phyloP scores from a whole-genome alignment of 1,140 invertebrate species.

The Rhopalosiphum maidis region DNA sequence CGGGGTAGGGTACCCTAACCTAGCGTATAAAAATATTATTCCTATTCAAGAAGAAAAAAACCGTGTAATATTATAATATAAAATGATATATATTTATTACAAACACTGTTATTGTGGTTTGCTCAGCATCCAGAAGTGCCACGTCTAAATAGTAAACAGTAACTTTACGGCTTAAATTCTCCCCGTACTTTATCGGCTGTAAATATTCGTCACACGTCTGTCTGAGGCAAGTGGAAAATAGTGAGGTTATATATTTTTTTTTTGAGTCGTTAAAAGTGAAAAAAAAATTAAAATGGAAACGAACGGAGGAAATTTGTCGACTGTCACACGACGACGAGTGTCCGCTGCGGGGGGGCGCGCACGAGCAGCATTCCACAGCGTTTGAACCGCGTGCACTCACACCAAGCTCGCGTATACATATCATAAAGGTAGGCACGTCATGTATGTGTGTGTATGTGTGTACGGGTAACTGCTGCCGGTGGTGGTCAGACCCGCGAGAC shows the following conservation, averaged over 20 bases:
- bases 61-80: neutral
- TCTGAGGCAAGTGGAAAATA: neutral
- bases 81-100: neutral
- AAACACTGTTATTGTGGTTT: neutral
- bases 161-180: neutral
- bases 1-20: too few species aligned
- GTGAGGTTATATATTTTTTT: neutral
- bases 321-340: slow-evolving; percentile 40
- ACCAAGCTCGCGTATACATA: neutral
- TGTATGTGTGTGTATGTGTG: neutral
- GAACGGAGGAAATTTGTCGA: slow-evolving; percentile 47
- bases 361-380: slow-evolving; percentile 39
- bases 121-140: neutral
- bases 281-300: slow-evolving; percentile 6
- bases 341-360: slow-evolving; percentile 37
- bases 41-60: neutral
- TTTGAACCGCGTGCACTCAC: neutral
- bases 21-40: neutral
- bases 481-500: slow-evolving; percentile 1
- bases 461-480: neutral
- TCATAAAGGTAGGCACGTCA: neutral
- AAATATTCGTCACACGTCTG: slow-evolving; percentile 1
- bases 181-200: neutral
- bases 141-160: neutral
- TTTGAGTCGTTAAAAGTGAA: neutral